Evolutionary conservation across 1,140 invertebrate genomes (phyloP), one percentile per base, ranked within the genome.

Genomic region (Leptopilina clavipes): DNA sequence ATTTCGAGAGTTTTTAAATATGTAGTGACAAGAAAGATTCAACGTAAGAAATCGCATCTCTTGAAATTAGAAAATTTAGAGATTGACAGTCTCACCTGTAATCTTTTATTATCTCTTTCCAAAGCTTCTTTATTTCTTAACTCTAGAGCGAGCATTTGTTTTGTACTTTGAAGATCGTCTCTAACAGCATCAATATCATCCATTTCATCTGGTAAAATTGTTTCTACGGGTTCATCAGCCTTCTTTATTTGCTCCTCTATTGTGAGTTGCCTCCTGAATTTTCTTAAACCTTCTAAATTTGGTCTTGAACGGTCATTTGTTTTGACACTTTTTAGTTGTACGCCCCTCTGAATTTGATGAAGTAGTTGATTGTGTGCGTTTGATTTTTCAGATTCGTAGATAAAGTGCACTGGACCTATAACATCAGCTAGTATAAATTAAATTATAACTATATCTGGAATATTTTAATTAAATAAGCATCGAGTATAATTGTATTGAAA

Each of bases 141-240:
- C 90, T 97, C 96, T 56, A 96, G 90, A 1, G 96, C 96, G 76
- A 97, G 89, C 92, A 97, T 94, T 89, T 97, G 96, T 89, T 97
- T 97, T 1, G 96, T 97, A 74, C 95, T 97, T 86, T 97, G 96
- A 45, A 97, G 91, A 88, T 97, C 96, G 83, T 97, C 96, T 76
- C 96, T 92, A n/a, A 97, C 94, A 86, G 95, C 96, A 83, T 97
- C 96, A 81, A 97, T 97, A 81, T 97, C 96, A 79, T 97, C 96
- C 92, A 96, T 93, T 81, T 96, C 95, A 84, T 96, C 95, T 19
- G 93, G 92, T 82, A 95, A 94, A 70, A 93, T 93, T 22, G 92
- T 90, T 77, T 93, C 91, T 52, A 91, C 87, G 6, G 88, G 83
- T 5, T 86, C 85, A 76, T 91, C 89, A 0, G 94, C 95, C 84